Conservation (phyloP, 2,113 vertebrate genomes). For the Xiphophorus maculatus region DNA sequence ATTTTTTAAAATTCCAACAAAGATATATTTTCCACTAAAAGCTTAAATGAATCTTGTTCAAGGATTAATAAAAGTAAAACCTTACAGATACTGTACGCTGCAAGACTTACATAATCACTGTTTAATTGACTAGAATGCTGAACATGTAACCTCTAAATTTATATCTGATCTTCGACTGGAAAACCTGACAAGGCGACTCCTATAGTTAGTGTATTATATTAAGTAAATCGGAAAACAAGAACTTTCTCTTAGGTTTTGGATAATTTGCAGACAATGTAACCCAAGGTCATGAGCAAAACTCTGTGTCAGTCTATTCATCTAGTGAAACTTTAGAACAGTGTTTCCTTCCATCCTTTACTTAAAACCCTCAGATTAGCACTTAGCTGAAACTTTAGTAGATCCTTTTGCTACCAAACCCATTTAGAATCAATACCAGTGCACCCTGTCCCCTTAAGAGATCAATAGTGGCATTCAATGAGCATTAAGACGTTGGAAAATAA, state of each 20-base stretch:
- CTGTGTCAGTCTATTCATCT: constrained; percentile 19
- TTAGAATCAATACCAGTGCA: constrained; percentile 59
- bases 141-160: background rate
- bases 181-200: background rate
- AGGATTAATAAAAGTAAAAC: too few species aligned
- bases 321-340: constrained; percentile 42
- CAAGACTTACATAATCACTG: background rate
- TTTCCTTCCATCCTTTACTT: constrained; percentile 37
- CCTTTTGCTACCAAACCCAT: constrained; percentile 15
- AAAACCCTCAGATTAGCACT: constrained; percentile 57
- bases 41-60: too few species aligned
- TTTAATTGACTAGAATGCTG: background rate
- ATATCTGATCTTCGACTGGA: background rate
- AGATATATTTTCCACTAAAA: too few species aligned
- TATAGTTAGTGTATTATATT: too few species aligned
- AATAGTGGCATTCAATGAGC: constrained; percentile 55
- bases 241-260: background rate
- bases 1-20: too few species aligned
- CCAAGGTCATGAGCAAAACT: constrained; percentile 30
- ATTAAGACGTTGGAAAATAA: constrained; percentile 12
- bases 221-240: background rate
- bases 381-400: constrained; percentile 63
- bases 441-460: constrained; percentile 45
- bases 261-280: constrained; percentile 7
- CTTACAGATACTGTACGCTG: too few species aligned